Percentiles rank a stretch among this genome's conserved stretches.
phyloP scores from a whole-genome alignment of 2,113 vertebrate genomes.

The Puma concolor region DNA sequence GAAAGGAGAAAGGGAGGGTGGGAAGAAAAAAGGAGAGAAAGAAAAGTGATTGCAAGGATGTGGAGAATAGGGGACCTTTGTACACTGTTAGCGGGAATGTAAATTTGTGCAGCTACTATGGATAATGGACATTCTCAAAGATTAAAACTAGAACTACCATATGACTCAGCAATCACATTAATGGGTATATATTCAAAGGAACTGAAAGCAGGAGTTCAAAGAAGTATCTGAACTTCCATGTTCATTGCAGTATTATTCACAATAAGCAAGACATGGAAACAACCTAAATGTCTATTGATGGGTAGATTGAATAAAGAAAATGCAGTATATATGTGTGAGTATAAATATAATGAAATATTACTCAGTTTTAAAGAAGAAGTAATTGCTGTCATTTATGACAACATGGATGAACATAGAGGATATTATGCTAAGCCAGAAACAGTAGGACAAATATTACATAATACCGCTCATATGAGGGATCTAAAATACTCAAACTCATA shows the following conservation, averaged over 20 bases:
- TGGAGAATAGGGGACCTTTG: not conserved
- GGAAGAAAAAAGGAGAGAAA: no score
- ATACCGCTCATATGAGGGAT: not conserved
- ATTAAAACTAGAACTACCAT: not conserved
- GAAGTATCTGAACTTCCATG: not conserved
- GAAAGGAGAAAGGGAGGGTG: no score
- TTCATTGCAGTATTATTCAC: not conserved
- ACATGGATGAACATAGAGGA: not conserved
- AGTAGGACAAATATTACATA: not conserved
- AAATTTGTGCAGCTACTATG: not conserved
- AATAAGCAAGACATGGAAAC: not conserved
- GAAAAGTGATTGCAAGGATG: not conserved
- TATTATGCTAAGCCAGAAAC: not conserved
- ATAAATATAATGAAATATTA: not conserved
- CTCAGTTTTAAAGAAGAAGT: not conserved
- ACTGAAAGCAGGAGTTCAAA: not conserved
- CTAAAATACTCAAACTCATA: not conserved
- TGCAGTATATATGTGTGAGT: not conserved
- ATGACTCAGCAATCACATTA: not conserved
- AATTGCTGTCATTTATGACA: not conserved
- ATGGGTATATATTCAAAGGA: not conserved
- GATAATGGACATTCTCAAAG: not conserved
- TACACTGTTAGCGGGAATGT: not conserved
- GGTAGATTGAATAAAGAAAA: not conserved
- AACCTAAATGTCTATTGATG: not conserved